Base-by-base conservation (phyloP, 1,140 invertebrate species). In the Drosophila nikananu region DNA sequence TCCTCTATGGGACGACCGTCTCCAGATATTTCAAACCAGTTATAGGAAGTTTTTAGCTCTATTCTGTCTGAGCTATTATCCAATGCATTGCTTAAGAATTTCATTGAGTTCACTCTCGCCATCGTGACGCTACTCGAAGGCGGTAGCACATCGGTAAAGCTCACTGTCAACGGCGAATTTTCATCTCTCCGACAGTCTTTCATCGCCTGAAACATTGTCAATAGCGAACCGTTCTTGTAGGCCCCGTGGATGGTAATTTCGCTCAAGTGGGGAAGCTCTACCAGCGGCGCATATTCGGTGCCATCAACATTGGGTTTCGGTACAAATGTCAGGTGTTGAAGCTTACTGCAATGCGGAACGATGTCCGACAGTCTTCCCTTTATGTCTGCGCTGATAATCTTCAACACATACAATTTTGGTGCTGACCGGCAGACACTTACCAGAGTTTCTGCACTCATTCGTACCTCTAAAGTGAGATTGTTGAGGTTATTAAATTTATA, bases 281-380 rank as follows among this genome's bases (percentile, higher is more conserved):
- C 9, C 25, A 51, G 48, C 25, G 48, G 25, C 25, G 23, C 23
- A 27, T 51, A 51, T 51, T 51, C 48, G 48, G 48, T n/a, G 27
- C 15, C 15, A 51, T 51, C 48, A 15, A n/a, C 17, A 27, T 51
- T n/a, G 8, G 17, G 48, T 0, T 51, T 51, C 8, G 23, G 15
- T 17, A 51, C 48, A 51, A 51, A 27, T 51, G 9, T n/a, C 8
- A 51, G 48, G 17, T 3, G 2, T 5, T n/a, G 4, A n/a, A 51
- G 25, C 10, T 12, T 1, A 17, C 17, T 2, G 25, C 48, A 27
- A 27, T 27, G 25, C 25, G 25, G 48, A 51, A 51, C 17, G 25
- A 51, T 27, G 48, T 51, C 48, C 25, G 48, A 51, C 4, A 51
- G 48, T 51, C 25, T 51, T 10, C 25, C 25, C 17, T 12, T 4